Evolutionary conservation across 2,888 invertebrate genomes (phyloP), one percentile per base, ranked within the genome.

Genomic region (Mesorhabditis belari): DNA sequence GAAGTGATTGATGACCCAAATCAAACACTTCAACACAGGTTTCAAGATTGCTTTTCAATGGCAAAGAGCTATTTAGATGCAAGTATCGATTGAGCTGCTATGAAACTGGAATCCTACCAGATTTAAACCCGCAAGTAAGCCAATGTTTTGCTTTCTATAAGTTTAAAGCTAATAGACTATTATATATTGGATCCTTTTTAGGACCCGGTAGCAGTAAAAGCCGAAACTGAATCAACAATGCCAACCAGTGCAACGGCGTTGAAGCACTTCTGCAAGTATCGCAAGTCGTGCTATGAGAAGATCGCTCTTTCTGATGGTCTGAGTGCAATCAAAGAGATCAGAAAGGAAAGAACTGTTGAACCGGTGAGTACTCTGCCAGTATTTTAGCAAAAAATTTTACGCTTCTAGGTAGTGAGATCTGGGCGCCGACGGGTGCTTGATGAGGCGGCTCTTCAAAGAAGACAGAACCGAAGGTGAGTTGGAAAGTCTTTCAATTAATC

Each of bases 21-120:
- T 12, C 25, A n/a, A 21, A 27, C 17, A 17, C 53, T 24, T n/a
- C 17, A 24, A 17, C 49, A 17, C 51, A 57, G 12, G 29, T 63
- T 58, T n/a, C 44, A 35, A 35, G n/a, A 35, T n/a, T n/a, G 12
- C 44, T n/a, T n/a, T n/a, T n/a, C n/a, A n/a, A n/a, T n/a, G n/a
- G n/a, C n/a, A n/a, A n/a, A n/a, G n/a, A n/a, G n/a, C n/a, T n/a
- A n/a, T n/a, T n/a, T 44, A 58, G 62, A 29, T 78, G 78, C 69
- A 75, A 77, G 55, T 78, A 76, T 57, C 57, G 78, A 3, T 73
- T 73, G 58, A 67, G 67, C 5, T 77, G 77, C 60, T 77, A 77
- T 59, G 68, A 70, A 25, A 76, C 69, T 23, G 77, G 77, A 53
- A 51, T 70, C 24, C 53, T 74, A 26, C 76, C 77, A 1, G 68